Evolutionary conservation across 2,113 vertebrate genomes (phyloP).

Genomic region (Eclectus roratus): DNA sequence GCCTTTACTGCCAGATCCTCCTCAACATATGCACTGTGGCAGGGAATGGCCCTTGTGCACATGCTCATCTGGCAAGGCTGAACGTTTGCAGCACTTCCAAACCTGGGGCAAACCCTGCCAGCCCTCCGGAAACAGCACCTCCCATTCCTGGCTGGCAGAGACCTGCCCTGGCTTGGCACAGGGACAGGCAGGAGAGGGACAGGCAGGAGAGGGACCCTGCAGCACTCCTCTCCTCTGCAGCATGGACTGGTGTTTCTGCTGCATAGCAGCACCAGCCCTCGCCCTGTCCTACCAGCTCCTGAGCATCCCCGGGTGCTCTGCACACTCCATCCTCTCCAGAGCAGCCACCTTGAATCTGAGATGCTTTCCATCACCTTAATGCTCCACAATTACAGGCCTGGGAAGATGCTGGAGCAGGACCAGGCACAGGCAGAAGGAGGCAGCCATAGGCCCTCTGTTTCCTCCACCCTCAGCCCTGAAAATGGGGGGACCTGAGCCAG

Average conservation of each 20-base stretch:
- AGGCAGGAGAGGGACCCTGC: background rate
- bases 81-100: background rate
- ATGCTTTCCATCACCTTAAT: background rate
- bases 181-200: background rate
- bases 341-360: background rate
- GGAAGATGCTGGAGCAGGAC: background rate
- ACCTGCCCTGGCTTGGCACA: background rate
- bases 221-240: background rate
- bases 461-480: background rate
- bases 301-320: background rate
- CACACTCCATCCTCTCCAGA: background rate
- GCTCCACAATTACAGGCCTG: background rate
- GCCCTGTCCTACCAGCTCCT: background rate
- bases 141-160: background rate
- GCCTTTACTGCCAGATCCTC: background rate
- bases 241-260: fast-evolving
- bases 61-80: constrained; percentile 1
- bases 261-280: background rate
- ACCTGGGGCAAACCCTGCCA: background rate
- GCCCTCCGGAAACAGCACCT: background rate
- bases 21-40: background rate
- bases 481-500: background rate
- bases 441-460: background rate
- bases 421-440: background rate
- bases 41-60: background rate